These are phyloP conservation scores for Aurelia sp. DNA, from an alignment of 30 jellyfish, hydroid and myxozoan genomes.

Conservation along the genomic window DNA sequence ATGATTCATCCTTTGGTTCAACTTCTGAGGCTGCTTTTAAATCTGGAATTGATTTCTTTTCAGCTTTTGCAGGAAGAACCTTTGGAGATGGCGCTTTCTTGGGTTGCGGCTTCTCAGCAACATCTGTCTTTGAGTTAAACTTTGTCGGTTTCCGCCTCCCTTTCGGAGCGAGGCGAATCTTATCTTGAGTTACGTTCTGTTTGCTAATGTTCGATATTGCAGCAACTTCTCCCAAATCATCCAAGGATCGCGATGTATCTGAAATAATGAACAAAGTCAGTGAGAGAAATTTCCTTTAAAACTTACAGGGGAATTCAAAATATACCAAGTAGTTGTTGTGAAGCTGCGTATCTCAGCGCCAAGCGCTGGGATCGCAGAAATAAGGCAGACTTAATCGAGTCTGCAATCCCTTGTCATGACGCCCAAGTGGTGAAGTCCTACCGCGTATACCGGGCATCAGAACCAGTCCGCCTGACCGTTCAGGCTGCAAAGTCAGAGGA, in stretches of 20 bases:
- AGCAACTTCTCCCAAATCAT: conserved; percentile 32
- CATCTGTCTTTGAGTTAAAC: conserved; percentile 30
- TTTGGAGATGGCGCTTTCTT: not conserved
- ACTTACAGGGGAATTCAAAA: too few relatives aligned
- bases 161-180: conserved; percentile 88
- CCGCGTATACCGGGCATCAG: too few relatives aligned
- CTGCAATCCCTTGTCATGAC: too few relatives aligned
- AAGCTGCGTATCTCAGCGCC: too few relatives aligned
- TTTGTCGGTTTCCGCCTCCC: conserved; percentile 85
- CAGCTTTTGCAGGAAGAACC: not conserved
- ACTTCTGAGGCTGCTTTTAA: not conserved
- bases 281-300: too few relatives aligned
- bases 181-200: conserved; percentile 81
- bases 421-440: too few relatives aligned
- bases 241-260: conserved; percentile 5
- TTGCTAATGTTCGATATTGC: conserved; percentile 17
- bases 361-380: too few relatives aligned
- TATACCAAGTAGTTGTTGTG: too few relatives aligned
- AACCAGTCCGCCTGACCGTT: too few relatives aligned
- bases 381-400: too few relatives aligned
- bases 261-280: not conserved
- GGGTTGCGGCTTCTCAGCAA: not conserved
- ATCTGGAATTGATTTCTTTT: not conserved
- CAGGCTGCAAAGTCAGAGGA: too few relatives aligned
- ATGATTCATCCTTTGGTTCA: too few relatives aligned